A percentile compares a stretch with the other conserved stretches of the same genome.
phyloP scores from a whole-genome alignment of 1,140 invertebrate species.

The Ridgeia piscesae region DNA sequence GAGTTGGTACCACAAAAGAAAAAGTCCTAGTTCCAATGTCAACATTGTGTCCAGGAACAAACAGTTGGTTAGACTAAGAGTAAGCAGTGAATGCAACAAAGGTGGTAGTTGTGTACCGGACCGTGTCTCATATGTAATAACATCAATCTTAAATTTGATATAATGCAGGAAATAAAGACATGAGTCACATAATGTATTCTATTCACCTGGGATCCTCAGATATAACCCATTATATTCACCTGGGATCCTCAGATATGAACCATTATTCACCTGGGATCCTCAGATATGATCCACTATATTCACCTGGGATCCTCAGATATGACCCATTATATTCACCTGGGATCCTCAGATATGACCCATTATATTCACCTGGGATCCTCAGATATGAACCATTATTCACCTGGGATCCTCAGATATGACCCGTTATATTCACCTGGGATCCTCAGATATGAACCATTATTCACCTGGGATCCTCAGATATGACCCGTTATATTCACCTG shows the following conservation, averaged over 20 bases:
- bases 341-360: neutral
- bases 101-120: no score
- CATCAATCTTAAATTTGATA: no score
- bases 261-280: neutral
- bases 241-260: neutral
- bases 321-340: neutral
- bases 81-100: no score
- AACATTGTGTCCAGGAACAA: no score
- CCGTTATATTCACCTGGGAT: neutral
- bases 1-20: no score
- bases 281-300: neutral
- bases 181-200: no score
- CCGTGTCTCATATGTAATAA: no score
- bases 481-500: neutral
- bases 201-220: no score
- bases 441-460: neutral
- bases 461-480: constrained; percentile 55
- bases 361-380: neutral
- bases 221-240: neutral
- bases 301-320: neutral
- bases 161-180: no score
- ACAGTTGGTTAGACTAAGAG: no score
- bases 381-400: neutral
- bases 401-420: neutral
- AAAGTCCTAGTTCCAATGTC: no score